Conservation (phyloP, 2,797 vertebrate genomes). For the Hydrolagus colliei region DNA sequence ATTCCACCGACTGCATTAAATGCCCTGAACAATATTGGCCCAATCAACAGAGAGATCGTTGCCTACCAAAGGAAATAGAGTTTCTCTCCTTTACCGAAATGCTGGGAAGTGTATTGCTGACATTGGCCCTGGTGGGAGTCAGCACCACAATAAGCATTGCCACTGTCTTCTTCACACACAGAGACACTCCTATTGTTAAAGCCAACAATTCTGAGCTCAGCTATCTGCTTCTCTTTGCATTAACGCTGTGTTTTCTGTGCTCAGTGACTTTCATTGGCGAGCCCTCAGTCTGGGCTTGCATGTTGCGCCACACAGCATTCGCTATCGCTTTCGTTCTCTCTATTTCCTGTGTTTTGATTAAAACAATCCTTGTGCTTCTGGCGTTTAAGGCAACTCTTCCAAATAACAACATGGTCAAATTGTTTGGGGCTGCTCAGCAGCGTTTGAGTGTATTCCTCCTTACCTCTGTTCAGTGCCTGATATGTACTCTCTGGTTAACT, state of each 20-base stretch:
- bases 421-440: constrained; percentile 58
- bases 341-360: constrained; percentile 60
- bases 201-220: too few relatives aligned
- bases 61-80: not conserved
- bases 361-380: constrained; percentile 60
- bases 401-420: constrained; percentile 61
- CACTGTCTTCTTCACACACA: too few relatives aligned
- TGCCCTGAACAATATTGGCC: too few relatives aligned
- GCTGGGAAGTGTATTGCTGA: not conserved
- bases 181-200: too few relatives aligned
- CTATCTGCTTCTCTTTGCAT: too few relatives aligned
- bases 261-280: constrained; percentile 63
- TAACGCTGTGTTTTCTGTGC: too few relatives aligned
- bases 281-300: constrained; percentile 61
- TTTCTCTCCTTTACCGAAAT: not conserved
- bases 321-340: constrained; percentile 62
- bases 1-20: too few relatives aligned
- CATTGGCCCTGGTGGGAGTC: not conserved
- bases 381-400: constrained; percentile 60
- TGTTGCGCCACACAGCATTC: constrained; percentile 61
- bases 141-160: not conserved
- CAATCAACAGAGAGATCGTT: not conserved
- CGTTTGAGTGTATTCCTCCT: constrained; percentile 54
- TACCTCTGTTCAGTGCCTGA: constrained; percentile 54
- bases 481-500: constrained; percentile 55